phyloP scores from a whole-genome alignment of 2,113 vertebrate species.

The Zapus hudsonius region DNA sequence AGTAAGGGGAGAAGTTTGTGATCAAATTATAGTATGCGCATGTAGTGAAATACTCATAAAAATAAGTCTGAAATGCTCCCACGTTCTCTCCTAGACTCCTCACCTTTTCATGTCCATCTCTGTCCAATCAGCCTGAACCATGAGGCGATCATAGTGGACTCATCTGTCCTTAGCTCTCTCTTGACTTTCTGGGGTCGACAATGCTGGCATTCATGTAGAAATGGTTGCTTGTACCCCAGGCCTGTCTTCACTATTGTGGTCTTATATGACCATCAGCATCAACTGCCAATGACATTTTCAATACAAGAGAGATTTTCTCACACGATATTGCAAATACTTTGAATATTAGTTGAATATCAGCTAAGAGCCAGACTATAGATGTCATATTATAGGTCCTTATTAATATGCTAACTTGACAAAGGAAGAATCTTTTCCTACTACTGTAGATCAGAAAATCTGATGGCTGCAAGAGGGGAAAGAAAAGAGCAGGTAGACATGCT shows the following conservation, averaged over 20 bases:
- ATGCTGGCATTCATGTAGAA: background rate
- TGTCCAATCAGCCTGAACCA: background rate
- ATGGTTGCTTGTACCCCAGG: fast-evolving
- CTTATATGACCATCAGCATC: background rate
- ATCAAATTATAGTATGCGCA: no score
- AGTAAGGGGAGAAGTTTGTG: no score
- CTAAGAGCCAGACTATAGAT: background rate
- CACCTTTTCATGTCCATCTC: background rate
- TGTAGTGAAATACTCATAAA: background rate
- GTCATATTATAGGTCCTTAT: background rate
- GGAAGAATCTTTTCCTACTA: background rate
- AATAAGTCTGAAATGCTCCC: background rate
- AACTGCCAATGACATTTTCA: background rate
- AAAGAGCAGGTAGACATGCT: background rate
- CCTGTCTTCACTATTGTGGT: background rate
- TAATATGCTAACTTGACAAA: background rate
- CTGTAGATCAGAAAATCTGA: background rate
- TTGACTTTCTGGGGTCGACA: background rate
- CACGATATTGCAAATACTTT: background rate
- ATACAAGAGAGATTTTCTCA: no score
- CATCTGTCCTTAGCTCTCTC: background rate
- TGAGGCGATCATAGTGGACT: background rate
- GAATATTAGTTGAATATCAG: background rate
- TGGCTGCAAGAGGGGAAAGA: background rate
- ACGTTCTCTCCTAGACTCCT: background rate